Conservation (phyloP, 2,113 vertebrate genomes). For the Clarias macrocephalus region DNA sequence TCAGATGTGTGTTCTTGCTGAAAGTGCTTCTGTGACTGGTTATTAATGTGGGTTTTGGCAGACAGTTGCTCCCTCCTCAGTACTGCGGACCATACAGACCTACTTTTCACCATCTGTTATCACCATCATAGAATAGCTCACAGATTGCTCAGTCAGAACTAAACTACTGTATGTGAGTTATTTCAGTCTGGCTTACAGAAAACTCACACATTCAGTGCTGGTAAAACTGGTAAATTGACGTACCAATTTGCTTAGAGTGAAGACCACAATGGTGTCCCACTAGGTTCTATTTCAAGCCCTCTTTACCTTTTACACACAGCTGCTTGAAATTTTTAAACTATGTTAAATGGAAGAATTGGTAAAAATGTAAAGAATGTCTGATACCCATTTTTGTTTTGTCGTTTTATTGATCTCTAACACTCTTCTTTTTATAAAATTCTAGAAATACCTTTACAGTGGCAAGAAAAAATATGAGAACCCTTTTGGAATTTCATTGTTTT, state of each 20-base stretch:
- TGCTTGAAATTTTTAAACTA: background rate
- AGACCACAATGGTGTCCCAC: background rate
- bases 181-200: background rate
- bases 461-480: too few relatives aligned
- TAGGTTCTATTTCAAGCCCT: background rate
- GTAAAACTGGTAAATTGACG: background rate
- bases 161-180: background rate
- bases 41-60: too few relatives aligned
- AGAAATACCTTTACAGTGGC: background rate
- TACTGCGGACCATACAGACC: too few relatives aligned
- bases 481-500: too few relatives aligned
- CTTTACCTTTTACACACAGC: background rate
- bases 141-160: too few relatives aligned
- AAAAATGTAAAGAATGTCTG: background rate
- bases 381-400: background rate
- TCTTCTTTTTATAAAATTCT: background rate
- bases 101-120: too few relatives aligned
- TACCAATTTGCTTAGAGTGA: background rate
- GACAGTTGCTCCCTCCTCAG: too few relatives aligned
- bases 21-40: too few relatives aligned
- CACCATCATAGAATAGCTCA: too few relatives aligned
- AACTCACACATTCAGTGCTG: background rate
- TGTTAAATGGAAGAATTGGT: background rate
- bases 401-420: background rate
- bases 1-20: too few relatives aligned